Evolutionary conservation across 2,888 invertebrate species (phyloP), one percentile per base, ranked within the genome.

Genomic region (Sericinus montela): DNA sequence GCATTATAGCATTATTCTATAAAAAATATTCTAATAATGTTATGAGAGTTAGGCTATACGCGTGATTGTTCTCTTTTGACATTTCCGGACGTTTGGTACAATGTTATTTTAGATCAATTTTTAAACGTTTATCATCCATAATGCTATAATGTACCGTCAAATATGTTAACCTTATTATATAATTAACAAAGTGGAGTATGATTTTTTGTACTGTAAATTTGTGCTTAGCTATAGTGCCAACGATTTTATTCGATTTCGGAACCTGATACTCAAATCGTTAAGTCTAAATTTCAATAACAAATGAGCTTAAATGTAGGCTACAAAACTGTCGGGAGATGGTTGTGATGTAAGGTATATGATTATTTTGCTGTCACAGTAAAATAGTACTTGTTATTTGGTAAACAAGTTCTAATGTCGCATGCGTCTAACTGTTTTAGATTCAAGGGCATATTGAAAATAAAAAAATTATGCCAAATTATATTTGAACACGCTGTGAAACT

Each of bases 271-370:
- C 54, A 28, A 52, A 60, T 58, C 42, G 45, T 47, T 55, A 62
- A 65, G 60, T 69, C 57, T 63, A 65, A 56, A 57, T 66, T 70
- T 60, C 58, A 58, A 56, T 59, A 58, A 59, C 55, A 59, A 55
- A 76, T 66, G 80, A 80, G 79, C 81, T 81, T 81, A 77, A 56
- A 14, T 11, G 57, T 73, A 72, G 74, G 66, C 69, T 32, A 11
- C 32, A 32, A 11, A 11, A 7, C 32, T 67, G 69, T 46, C 61
- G 58, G 65, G 63, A 63, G 64, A 65, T 67, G 75, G 80, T 81
- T 81, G 82, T 82, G 81, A 82, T 66, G 65, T 69, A 41, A 37
- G 37, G 8, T 50, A 50, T 39, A 45, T 38, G 46, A 46, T 53
- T 45, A 25, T 38, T 47, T 47, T 45, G 49, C 36, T 45, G 40